phyloP scores from a whole-genome alignment of 2,888 invertebrate genomes.

The Argyra leucocephala region DNA sequence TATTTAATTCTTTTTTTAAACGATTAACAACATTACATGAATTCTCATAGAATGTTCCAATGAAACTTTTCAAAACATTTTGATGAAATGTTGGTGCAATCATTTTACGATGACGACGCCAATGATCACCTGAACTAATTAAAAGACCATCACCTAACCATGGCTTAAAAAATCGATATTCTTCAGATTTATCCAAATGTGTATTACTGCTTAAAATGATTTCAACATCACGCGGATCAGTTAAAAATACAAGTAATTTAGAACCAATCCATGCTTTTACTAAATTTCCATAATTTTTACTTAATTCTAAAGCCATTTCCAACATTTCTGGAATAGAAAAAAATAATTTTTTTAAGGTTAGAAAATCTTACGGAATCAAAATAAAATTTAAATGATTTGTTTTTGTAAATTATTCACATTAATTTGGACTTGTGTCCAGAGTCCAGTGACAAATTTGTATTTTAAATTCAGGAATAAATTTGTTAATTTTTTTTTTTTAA shows the following conservation, averaged over 20 bases:
- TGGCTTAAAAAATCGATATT: slow-evolving; percentile 66
- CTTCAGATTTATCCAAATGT: slow-evolving; percentile 64
- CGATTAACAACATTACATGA: slow-evolving; percentile 58
- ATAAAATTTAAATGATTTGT: too few relatives aligned
- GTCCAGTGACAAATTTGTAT: too few relatives aligned
- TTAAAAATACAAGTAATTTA: slow-evolving; percentile 56
- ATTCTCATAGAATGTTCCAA: slow-evolving; percentile 66
- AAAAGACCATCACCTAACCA: slow-evolving; percentile 73
- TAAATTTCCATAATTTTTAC: neutral
- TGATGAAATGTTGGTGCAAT: slow-evolving; percentile 79
- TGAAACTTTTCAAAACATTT: slow-evolving; percentile 71
- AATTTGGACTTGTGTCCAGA: too few relatives aligned
- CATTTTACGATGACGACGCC: slow-evolving; percentile 71
- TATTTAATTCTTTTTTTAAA: slow-evolving; percentile 49
- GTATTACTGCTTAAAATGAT: slow-evolving; percentile 62
- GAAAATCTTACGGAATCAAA: too few relatives aligned
- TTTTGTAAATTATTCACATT: too few relatives aligned
- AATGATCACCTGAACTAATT: slow-evolving; percentile 67
- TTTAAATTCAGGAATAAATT: too few relatives aligned
- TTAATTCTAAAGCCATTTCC: neutral
- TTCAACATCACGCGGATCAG: slow-evolving; percentile 62
- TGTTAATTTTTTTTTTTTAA: too few relatives aligned
- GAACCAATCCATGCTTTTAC: slow-evolving; percentile 55
- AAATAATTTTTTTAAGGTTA: too few relatives aligned
- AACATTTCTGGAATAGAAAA: neutral